A percentile compares a stretch with the other conserved stretches of the same genome.
Conservation (phyloP, 2,888 invertebrate genomes). For the Chorisops tibialis region DNA sequence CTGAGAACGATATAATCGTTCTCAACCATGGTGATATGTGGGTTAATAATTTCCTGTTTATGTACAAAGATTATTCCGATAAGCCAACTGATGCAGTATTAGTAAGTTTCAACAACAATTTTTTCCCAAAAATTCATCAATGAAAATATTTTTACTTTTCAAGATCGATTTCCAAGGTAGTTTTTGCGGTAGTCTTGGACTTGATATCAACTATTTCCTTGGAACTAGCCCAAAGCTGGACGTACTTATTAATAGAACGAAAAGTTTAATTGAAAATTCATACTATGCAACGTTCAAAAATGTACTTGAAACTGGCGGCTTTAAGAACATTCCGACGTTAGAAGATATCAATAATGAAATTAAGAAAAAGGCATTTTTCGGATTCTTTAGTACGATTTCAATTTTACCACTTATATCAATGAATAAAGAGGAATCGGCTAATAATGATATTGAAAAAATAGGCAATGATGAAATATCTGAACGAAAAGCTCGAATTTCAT, state of each 20-base stretch:
- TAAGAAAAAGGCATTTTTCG: slow-evolving; percentile 43
- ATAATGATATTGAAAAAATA: slow-evolving; percentile 46
- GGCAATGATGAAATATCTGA: slow-evolving; percentile 37
- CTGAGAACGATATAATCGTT: slow-evolving; percentile 50
- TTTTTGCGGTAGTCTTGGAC: slow-evolving; percentile 46
- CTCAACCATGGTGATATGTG: slow-evolving; percentile 57
- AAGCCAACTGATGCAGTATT: not conserved
- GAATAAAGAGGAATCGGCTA: slow-evolving; percentile 47
- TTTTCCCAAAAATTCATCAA: not conserved
- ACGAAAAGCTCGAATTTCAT: not conserved
- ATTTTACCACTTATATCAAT: slow-evolving; percentile 50
- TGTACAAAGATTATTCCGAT: slow-evolving; percentile 36
- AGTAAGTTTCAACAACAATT: not conserved
- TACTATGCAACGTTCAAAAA: slow-evolving; percentile 38
- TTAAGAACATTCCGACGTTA: slow-evolving; percentile 38
- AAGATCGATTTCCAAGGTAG: slow-evolving; percentile 48
- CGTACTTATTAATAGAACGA: slow-evolving; percentile 40
- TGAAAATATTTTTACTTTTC: not conserved
- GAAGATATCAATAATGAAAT: slow-evolving; percentile 44
- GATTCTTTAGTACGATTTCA: slow-evolving; percentile 48
- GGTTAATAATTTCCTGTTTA: slow-evolving; percentile 56
- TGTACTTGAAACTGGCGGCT: slow-evolving; percentile 34
- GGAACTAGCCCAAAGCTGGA: slow-evolving; percentile 43
- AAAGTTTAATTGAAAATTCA: slow-evolving; percentile 41
- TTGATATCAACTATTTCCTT: slow-evolving; percentile 50